A percentile compares a stretch with the other conserved stretches of the same genome.
Evolutionary conservation across 2,113 vertebrate genomes (phyloP).

Genomic region (Barbus barbus): DNA sequence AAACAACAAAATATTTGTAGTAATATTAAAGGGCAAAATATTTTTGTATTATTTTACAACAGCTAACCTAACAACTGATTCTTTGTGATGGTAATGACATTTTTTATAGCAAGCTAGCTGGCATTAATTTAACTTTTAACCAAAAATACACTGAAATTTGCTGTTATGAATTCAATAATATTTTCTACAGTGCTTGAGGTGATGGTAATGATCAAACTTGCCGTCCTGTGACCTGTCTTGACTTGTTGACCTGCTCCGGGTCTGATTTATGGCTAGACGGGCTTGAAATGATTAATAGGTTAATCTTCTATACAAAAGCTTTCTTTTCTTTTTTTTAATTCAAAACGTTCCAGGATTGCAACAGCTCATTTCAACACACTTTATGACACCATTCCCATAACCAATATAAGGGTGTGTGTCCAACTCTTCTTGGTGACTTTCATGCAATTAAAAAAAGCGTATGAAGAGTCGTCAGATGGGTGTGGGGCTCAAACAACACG

Average conservation of each 20-base stretch:
- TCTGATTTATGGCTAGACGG: background rate
- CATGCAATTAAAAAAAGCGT: background rate
- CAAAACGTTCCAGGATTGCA: conserved; percentile 27
- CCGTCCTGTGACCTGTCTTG: background rate
- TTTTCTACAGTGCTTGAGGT: background rate
- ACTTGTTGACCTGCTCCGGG: background rate
- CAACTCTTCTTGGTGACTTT: background rate
- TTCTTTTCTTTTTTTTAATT: background rate
- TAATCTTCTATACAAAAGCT: conserved; percentile 9
- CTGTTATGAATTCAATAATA: background rate
- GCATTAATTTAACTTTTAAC: background rate
- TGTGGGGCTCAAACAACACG: conserved; percentile 9
- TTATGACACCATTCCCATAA: background rate
- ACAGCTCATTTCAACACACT: conserved; percentile 6
- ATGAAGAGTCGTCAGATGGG: conserved; percentile 10
- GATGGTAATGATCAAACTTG: background rate
- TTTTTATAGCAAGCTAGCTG: background rate
- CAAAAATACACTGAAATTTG: background rate
- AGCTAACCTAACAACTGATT: background rate
- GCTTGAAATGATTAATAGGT: background rate
- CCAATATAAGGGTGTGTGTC: conserved; percentile 22
- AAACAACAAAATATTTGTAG: background rate
- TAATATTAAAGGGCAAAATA: background rate
- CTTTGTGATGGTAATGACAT: background rate
- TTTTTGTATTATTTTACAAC: background rate